These are phyloP conservation scores for Pardosa pseudoannulata DNA, from an alignment of 2,888 invertebrate genomes.

Conservation along the genomic window DNA sequence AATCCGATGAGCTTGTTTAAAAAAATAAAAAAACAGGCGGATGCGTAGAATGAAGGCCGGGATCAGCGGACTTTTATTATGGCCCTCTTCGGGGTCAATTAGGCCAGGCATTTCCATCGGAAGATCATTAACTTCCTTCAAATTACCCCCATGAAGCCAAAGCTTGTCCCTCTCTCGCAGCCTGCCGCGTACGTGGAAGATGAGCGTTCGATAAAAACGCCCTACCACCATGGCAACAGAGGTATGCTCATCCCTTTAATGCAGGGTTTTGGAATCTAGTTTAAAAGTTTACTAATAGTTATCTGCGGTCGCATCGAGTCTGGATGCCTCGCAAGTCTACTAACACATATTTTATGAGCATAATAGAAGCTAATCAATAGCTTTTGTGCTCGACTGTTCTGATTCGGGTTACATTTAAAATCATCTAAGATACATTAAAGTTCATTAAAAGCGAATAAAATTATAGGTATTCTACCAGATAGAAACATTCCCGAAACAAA, in stretches of 20 bases:
- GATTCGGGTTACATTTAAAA: too few species aligned
- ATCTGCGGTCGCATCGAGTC: too few species aligned
- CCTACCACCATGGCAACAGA: neutral
- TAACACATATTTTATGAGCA: too few species aligned
- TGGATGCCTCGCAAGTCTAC: too few species aligned
- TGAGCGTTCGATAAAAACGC: neutral
- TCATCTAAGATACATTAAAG: too few species aligned
- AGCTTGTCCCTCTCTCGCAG: neutral
- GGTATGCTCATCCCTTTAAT: too few species aligned
- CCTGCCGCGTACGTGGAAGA: neutral
- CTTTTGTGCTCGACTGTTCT: too few species aligned
- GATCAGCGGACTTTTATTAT: conserved; percentile 55
- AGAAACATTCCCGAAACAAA: too few species aligned
- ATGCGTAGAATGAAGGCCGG: conserved; percentile 20
- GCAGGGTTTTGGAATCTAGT: neutral
- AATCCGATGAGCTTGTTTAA: conserved; percentile 24
- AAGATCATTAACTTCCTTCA: conserved; percentile 53
- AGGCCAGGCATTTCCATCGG: conserved; percentile 47
- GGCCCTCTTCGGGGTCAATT: conserved; percentile 44
- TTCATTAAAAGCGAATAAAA: too few species aligned
- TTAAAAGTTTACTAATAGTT: too few species aligned
- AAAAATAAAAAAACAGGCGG: conserved; percentile 20
- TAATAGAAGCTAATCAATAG: too few species aligned
- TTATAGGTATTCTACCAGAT: too few species aligned
- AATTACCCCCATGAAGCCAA: conserved; percentile 41